Conservation (phyloP, 1,140 invertebrate species). For the Drosophila sulfurigaster region DNA sequence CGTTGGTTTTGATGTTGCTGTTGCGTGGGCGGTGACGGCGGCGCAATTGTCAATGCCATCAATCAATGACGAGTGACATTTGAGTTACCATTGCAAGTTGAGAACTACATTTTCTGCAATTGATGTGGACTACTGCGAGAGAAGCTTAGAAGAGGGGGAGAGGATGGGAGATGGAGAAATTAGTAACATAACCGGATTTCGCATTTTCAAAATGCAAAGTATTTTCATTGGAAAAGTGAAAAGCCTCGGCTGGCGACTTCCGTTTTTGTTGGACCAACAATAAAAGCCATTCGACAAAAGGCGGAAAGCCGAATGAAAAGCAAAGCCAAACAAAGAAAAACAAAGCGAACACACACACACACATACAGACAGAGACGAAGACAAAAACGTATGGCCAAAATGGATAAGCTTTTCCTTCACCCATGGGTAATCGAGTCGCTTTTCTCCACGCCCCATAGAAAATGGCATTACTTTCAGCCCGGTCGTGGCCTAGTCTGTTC, state of each 20-base stretch:
- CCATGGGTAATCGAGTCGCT: slow-evolving; percentile 32
- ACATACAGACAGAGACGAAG: slow-evolving; percentile 27
- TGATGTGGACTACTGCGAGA: slow-evolving; percentile 49
- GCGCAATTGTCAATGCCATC: slow-evolving; percentile 74
- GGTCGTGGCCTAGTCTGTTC: background rate
- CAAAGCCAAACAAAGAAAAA: slow-evolving; percentile 54
- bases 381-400: slow-evolving; percentile 78
- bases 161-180: slow-evolving; percentile 40
- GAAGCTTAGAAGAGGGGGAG: background rate
- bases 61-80: slow-evolving; percentile 72
- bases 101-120: slow-evolving; percentile 63
- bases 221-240: slow-evolving; percentile 50
- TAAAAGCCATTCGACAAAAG: slow-evolving; percentile 60
- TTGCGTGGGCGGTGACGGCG: slow-evolving; percentile 39
- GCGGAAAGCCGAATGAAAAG: slow-evolving; percentile 57
- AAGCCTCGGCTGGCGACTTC: slow-evolving; percentile 51
- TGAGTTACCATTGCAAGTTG: slow-evolving; percentile 50
- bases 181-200: slow-evolving; percentile 79
- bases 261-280: slow-evolving; percentile 43
- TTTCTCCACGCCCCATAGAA: slow-evolving; percentile 47
- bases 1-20: background rate
- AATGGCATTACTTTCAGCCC: slow-evolving; percentile 62
- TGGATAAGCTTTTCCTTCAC: slow-evolving; percentile 70
- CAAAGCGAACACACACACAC: slow-evolving; percentile 7
- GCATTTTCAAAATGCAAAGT: slow-evolving; percentile 70